phyloP scores from a whole-genome alignment of 2,113 vertebrate species.

The Seriola quinqueradiata region DNA sequence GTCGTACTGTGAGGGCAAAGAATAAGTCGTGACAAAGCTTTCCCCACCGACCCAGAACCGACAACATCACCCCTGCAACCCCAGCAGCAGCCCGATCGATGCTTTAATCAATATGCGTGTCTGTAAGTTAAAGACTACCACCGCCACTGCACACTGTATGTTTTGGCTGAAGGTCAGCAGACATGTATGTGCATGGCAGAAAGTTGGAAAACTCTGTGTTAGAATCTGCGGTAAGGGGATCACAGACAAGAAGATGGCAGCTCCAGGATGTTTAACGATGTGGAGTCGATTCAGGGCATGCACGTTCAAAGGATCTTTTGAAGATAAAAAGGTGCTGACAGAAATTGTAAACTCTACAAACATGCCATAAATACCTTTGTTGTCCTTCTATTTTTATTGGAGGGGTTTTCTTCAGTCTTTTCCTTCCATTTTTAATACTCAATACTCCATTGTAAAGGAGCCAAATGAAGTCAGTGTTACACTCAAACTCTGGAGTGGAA shows the following conservation, averaged over 20 bases:
- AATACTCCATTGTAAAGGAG: neutral
- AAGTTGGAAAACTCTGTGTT: neutral
- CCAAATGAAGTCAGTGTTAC: neutral
- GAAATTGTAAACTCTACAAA: neutral
- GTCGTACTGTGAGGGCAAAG: neutral
- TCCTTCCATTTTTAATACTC: neutral
- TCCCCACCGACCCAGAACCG: neutral
- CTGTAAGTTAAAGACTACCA: slow-evolving; percentile 21
- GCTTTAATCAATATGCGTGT: slow-evolving; percentile 48
- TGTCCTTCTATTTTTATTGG: neutral
- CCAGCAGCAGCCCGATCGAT: slow-evolving; percentile 44
- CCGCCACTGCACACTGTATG: neutral
- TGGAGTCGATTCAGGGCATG: neutral
- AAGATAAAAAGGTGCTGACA: neutral
- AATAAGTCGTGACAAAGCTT: slow-evolving; percentile 9
- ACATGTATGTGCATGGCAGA: neutral
- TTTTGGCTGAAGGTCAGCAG: slow-evolving; percentile 40
- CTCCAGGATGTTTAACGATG: neutral
- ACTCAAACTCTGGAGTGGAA: slow-evolving; percentile 4
- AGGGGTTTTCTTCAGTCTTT: neutral
- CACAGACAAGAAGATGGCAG: neutral
- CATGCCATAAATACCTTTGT: neutral
- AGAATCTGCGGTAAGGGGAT: neutral
- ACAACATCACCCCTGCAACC: neutral
- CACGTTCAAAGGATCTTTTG: neutral